phyloP scores from a whole-genome alignment of 2,888 invertebrate genomes.

The Eudemis profundana region DNA sequence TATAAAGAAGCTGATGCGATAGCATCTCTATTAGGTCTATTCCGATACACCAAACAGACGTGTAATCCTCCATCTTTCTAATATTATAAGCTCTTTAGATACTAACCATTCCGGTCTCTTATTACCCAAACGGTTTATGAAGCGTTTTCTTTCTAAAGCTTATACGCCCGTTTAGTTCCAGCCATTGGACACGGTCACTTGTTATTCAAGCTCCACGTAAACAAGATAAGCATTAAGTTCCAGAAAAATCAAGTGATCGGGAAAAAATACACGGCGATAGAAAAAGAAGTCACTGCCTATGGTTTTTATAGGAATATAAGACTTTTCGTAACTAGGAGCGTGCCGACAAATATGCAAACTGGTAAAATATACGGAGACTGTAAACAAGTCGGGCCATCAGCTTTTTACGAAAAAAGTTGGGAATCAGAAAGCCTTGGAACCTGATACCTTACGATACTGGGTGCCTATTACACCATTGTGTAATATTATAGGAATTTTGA shows the following conservation, averaged over 20 bases:
- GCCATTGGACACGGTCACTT: not conserved
- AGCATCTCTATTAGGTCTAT: too few relatives aligned
- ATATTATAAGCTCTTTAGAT: not conserved
- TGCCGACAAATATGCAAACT: slow-evolving; percentile 35
- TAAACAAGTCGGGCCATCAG: slow-evolving; percentile 40
- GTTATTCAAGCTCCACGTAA: slow-evolving; percentile 19
- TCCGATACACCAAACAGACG: not conserved
- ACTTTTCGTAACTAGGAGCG: not conserved
- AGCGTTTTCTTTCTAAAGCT: too few relatives aligned
- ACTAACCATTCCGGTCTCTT: not conserved
- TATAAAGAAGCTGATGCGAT: not conserved
- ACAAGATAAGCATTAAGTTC: slow-evolving; percentile 28
- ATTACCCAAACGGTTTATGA: too few relatives aligned
- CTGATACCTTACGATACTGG: slow-evolving; percentile 32
- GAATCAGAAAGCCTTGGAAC: slow-evolving; percentile 22
- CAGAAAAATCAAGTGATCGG: slow-evolving; percentile 36
- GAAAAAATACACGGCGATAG: not conserved
- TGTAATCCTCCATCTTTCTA: not conserved
- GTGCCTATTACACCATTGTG: slow-evolving; percentile 23
- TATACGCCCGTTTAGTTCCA: too few relatives aligned
- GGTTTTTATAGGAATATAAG: not conserved
- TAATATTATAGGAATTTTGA: not conserved
- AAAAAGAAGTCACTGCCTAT: not conserved
- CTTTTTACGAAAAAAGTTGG: slow-evolving; percentile 37
- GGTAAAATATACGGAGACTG: slow-evolving; percentile 30